These are phyloP conservation scores for Cyanoderma ruficeps DNA, from an alignment of 2,113 vertebrate genomes.

Conservation along the genomic window DNA sequence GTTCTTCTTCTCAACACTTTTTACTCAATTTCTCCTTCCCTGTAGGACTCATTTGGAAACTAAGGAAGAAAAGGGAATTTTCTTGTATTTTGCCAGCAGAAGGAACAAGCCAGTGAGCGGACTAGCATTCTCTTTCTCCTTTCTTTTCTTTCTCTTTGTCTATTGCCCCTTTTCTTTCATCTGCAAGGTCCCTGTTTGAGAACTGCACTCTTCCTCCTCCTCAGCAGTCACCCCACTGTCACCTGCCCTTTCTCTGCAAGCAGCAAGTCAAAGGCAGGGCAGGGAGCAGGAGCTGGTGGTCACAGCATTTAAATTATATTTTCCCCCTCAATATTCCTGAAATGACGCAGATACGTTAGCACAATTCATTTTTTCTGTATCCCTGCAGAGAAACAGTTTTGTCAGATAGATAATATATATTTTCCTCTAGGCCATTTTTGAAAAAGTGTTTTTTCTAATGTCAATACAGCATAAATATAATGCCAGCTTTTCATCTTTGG, in stretches of 20 bases:
- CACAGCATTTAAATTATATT: background rate
- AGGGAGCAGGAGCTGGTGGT: background rate
- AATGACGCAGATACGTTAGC: background rate
- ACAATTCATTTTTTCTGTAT: background rate
- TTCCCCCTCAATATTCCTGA: background rate
- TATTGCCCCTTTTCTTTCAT: background rate
- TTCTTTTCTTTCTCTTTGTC: background rate
- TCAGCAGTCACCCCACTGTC: background rate
- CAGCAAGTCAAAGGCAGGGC: background rate
- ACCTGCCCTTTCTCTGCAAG: background rate
- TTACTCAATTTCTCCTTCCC: background rate
- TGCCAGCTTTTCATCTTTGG: background rate
- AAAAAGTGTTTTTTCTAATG: background rate
- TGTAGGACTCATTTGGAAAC: background rate
- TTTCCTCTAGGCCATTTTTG: background rate
- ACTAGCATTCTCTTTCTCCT: background rate
- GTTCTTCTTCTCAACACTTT: background rate
- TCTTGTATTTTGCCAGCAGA: background rate
- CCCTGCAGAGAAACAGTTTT: background rate
- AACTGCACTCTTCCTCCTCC: background rate
- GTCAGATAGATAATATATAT: background rate
- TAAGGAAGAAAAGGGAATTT: background rate
- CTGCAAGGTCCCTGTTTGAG: background rate
- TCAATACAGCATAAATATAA: background rate
- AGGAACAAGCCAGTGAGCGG: accelerated